phyloP scores from a whole-genome alignment of 2,888 invertebrate species.

The Allolobophora icterica region DNA sequence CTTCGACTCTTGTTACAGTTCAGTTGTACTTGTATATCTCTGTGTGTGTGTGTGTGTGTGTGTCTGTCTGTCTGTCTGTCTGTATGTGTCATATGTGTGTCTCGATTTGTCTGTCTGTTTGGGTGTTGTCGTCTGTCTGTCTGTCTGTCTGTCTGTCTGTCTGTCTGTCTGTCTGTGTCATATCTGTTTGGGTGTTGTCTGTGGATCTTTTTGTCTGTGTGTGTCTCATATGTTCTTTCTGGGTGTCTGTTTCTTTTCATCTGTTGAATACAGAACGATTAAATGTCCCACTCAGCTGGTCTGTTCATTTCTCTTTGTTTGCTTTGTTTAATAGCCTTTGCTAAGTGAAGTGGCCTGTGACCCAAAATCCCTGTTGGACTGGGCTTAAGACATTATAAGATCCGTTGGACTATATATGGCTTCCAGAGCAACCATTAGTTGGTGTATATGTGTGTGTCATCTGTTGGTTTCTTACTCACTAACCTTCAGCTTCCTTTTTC shows the following conservation, averaged over 20 bases:
- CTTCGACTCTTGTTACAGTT: neutral
- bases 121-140: neutral
- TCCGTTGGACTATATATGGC: no score
- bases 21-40: neutral
- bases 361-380: no score
- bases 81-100: no score
- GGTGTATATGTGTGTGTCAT: no score
- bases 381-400: no score
- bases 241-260: neutral
- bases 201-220: no score
- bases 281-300: neutral
- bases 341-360: neutral
- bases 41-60: neutral
- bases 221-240: neutral
- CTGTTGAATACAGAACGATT: neutral
- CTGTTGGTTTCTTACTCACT: no score
- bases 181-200: no score
- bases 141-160: neutral
- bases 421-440: no score
- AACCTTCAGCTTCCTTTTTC: no score
- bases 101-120: neutral
- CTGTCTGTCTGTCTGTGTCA: neutral
- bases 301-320: neutral
- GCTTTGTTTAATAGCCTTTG: neutral
- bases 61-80: no score